Evolutionary conservation across 2,113 vertebrate genomes (phyloP).

Genomic region (Solenodon paradoxus): DNA sequence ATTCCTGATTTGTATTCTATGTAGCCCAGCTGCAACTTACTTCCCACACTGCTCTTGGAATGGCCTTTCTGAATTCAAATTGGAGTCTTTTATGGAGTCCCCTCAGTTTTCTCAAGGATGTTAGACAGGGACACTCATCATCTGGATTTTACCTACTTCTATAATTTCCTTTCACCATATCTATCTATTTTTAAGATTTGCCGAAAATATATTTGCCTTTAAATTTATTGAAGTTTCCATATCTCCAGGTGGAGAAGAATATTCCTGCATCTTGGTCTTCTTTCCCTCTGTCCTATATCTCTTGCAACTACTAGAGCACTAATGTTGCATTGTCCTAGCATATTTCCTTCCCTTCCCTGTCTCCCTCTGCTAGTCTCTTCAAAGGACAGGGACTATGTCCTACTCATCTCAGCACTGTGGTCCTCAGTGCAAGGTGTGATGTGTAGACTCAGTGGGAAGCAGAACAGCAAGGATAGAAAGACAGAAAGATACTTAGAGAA

Average conservation of each 20-base stretch:
- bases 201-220: background rate
- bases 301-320: background rate
- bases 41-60: background rate
- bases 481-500: background rate
- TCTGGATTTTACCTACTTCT: too few species aligned
- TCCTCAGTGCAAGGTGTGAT: background rate
- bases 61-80: background rate
- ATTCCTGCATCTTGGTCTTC: background rate
- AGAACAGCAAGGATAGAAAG: background rate
- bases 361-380: background rate
- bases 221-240: background rate
- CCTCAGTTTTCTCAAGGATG: background rate
- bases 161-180: too few species aligned
- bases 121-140: too few species aligned
- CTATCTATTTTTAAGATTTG: background rate
- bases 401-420: background rate
- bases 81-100: background rate
- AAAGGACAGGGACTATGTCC: background rate
- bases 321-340: background rate
- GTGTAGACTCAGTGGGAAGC: background rate
- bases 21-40: background rate
- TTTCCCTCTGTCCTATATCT: background rate
- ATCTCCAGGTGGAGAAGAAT: background rate
- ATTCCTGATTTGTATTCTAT: background rate
- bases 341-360: background rate